Base-by-base conservation (phyloP, 1,140 invertebrate genomes). In the Drosophila navojoa region DNA sequence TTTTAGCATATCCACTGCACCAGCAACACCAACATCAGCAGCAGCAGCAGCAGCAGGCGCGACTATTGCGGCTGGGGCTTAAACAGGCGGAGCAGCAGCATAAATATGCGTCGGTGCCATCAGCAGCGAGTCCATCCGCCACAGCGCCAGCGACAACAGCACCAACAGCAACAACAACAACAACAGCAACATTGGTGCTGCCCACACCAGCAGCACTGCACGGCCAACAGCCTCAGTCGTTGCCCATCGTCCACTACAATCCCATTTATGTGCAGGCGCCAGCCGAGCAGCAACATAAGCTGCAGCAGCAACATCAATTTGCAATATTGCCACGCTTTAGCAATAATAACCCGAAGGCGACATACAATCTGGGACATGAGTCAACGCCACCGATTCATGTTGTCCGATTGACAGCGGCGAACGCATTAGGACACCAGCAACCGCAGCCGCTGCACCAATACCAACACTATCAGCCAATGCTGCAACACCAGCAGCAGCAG, bases 291-390 rank as follows among this genome's bases (percentile, higher is more conserved):
- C 76, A 58, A n/a, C 75, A 66, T 4, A 72, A 22, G 19, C 3
- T 22, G 19, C 82, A 76, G 61, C 85, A 85, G 57, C 86, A 81
- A 29, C 80, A 85, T 66, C 87, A 87, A 77, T 82, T 84, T 69
- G 63, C 82, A 77, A 87, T 89, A 79, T 71, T 89, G 79, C 84
- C 84, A 74, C 84, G 82, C 70, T 86, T 86, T 63, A 76, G 75
- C 78, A 87, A 87, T 64, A 87, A 89, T 77, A 87, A 89, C 77
- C 76, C 84, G 44, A 81, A 81, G 73, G 61, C 79, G 19, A 73
- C 49, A 58, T 81, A 77, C 69, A 80, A 71, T 74, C 66, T 81
- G 38, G 74, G 49, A 45, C 79, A 81, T 53, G 79, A 87, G 66
- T 64, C 82, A 62, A 76, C 62, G 70, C 70, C 78, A 22, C 84